These are phyloP conservation scores for Hedya salicella DNA, from an alignment of 2,888 invertebrate genomes.

Conservation along the genomic window DNA sequence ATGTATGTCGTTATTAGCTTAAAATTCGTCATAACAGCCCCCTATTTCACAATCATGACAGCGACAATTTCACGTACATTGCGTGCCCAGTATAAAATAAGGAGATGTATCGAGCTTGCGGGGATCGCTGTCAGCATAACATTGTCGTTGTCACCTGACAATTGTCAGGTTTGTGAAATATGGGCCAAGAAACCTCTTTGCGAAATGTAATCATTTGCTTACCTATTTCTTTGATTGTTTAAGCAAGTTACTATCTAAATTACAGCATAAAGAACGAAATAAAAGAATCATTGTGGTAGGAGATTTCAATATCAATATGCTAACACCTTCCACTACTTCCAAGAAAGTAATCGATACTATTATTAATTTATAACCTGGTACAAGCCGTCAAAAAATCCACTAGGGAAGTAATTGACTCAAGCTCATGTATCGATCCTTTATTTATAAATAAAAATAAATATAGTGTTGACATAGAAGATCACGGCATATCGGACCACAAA, in stretches of 20 bases:
- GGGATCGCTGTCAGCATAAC: too few relatives aligned
- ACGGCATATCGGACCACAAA: conserved; percentile 24
- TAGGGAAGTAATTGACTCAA: not conserved
- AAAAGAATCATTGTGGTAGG: not conserved
- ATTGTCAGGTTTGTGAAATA: too few relatives aligned
- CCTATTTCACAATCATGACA: too few relatives aligned
- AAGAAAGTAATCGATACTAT: not conserved
- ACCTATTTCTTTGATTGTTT: conserved; percentile 2
- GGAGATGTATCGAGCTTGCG: too few relatives aligned
- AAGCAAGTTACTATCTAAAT: not conserved
- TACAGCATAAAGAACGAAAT: not conserved
- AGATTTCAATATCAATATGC: conserved; percentile 19
- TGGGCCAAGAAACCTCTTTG: too few relatives aligned
- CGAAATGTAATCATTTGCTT: too few relatives aligned
- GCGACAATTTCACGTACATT: too few relatives aligned
- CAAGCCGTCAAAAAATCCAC: conserved; percentile 21
- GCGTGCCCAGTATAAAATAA: too few relatives aligned
- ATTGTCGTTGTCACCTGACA: too few relatives aligned
- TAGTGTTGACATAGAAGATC: not conserved
- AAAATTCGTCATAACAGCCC: too few relatives aligned
- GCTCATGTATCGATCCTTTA: conserved; percentile 21
- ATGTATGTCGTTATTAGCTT: too few relatives aligned
- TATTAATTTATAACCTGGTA: conserved; percentile 8
- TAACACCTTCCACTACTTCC: not conserved
- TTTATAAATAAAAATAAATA: not conserved